phyloP scores from a whole-genome alignment of 2,797 vertebrate species.

The Scolopax rusticola region DNA sequence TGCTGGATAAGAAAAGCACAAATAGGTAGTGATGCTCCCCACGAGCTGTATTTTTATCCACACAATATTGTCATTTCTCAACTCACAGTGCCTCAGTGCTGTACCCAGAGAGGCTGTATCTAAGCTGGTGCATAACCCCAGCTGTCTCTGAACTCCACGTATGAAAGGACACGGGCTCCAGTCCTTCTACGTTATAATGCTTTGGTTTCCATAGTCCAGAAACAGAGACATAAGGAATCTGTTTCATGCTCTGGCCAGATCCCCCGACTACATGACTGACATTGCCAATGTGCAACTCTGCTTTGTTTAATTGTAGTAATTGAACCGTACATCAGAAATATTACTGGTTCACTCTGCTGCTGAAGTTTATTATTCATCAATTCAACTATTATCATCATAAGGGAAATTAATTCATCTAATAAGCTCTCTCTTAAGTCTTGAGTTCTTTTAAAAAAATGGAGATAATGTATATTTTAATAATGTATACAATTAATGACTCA shows the following conservation, averaged over 20 bases:
- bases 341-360: not conserved
- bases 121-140: not conserved
- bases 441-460: not conserved
- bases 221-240: not conserved
- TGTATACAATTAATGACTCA: not conserved
- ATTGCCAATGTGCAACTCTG: not conserved
- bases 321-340: not conserved
- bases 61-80: not conserved
- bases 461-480: not conserved
- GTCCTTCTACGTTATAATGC: not conserved
- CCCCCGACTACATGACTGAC: accelerated
- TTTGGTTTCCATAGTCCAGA: not conserved
- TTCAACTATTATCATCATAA: not conserved
- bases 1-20: conserved; percentile 79
- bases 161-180: not conserved
- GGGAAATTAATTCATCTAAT: not conserved
- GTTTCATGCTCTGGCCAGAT: not conserved
- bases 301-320: not conserved
- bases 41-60: not conserved
- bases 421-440: not conserved
- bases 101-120: not conserved
- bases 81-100: not conserved
- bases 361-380: not conserved
- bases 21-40: conserved; percentile 79
- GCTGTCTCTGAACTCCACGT: not conserved